Evolutionary conservation across 2,888 invertebrate genomes (phyloP).

Genomic region (Polymixis lichenea): DNA sequence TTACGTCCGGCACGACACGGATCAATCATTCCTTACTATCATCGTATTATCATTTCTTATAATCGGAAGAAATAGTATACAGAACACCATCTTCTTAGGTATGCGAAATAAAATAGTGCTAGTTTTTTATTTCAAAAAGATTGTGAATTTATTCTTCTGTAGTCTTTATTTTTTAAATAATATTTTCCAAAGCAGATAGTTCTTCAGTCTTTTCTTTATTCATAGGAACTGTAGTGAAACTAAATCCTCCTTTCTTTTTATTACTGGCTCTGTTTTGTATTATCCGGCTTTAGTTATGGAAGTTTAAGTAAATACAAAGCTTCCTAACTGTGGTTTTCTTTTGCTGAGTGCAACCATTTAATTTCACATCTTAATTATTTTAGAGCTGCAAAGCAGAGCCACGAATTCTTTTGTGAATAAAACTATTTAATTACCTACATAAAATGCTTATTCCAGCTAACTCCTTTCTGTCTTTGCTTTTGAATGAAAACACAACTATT

Average conservation of each 20-base stretch:
- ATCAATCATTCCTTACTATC: too few relatives aligned
- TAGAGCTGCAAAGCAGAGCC: constrained; percentile 2
- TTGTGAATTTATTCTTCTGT: neutral
- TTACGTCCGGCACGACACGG: too few relatives aligned
- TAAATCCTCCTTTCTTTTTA: constrained; percentile 28
- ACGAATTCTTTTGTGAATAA: constrained; percentile 19
- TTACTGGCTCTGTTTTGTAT: constrained; percentile 15
- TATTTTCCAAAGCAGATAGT: constrained; percentile 23
- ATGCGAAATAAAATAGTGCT: neutral
- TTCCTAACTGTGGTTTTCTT: constrained; percentile 39
- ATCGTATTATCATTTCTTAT: neutral
- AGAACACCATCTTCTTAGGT: neutral
- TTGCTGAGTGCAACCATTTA: constrained; percentile 43
- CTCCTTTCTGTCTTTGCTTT: constrained; percentile 1
- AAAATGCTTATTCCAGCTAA: constrained; percentile 12
- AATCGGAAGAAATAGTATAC: neutral
- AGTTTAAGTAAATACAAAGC: constrained; percentile 34
- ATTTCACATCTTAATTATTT: constrained; percentile 44
- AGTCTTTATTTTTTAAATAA: constrained; percentile 12
- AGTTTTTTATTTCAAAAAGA: neutral
- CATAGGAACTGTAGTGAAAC: constrained; percentile 28
- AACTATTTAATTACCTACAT: constrained; percentile 33
- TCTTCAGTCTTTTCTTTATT: constrained; percentile 32
- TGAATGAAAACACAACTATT: neutral
- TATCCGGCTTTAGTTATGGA: constrained; percentile 21